Evolutionary conservation across 2,113 vertebrate species (phyloP).

Genomic region (Canis aureus): DNA sequence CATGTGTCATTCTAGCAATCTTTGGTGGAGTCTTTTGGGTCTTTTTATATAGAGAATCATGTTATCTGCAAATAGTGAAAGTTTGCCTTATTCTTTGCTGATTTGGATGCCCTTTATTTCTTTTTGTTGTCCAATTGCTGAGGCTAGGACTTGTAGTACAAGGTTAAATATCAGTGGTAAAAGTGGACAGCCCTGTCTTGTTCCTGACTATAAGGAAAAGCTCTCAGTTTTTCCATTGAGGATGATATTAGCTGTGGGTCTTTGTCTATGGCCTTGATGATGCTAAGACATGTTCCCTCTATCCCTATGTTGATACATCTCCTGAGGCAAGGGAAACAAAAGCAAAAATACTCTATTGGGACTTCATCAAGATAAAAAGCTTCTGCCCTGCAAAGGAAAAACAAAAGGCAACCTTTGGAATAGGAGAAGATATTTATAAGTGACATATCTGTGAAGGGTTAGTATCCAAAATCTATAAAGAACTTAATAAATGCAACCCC

Average conservation of each 20-base stretch:
- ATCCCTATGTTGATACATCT: background rate
- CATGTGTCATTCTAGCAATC: background rate
- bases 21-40: background rate
- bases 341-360: background rate
- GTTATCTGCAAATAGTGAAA: background rate
- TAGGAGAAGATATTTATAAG: background rate
- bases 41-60: background rate
- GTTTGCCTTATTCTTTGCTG: background rate
- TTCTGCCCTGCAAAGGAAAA: background rate
- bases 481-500: background rate
- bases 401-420: background rate
- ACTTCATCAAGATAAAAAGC: background rate
- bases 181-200: background rate
- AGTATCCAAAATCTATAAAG: background rate
- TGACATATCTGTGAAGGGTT: background rate
- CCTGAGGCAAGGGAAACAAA: background rate
- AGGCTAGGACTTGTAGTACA: background rate
- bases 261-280: background rate
- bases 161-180: background rate
- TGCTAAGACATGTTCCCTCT: background rate
- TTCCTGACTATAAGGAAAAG: background rate
- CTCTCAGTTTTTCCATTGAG: background rate
- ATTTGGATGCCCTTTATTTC: background rate
- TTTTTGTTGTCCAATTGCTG: background rate
- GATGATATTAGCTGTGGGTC: background rate